Percentiles rank a stretch among this genome's conserved stretches.
These are phyloP conservation scores for Limnodromus scolopaceus DNA, from an alignment of 2,797 vertebrate species.

Conservation along the genomic window DNA sequence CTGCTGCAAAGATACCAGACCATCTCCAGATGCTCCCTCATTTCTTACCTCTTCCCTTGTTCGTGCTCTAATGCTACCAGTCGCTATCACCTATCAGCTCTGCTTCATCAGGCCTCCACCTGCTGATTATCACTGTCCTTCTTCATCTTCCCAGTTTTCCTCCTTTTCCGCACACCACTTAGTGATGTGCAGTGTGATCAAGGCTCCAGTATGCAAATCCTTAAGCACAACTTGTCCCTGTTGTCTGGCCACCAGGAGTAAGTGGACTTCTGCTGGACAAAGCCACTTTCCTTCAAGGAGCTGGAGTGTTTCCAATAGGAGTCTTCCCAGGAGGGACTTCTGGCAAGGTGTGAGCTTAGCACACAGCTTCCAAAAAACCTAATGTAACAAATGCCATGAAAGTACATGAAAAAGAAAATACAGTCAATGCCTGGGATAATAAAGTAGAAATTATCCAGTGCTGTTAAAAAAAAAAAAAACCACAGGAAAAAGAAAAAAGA, in stretches of 20 bases:
- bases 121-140: neutral
- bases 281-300: neutral
- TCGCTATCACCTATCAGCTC: neutral
- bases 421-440: neutral
- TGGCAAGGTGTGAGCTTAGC: neutral
- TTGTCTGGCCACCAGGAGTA: neutral
- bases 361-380: neutral
- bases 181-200: neutral
- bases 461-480: neutral
- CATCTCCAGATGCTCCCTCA: neutral
- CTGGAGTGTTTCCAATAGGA: neutral
- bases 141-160: neutral
- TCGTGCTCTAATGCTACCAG: neutral
- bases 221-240: neutral
- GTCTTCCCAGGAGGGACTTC: neutral
- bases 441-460: neutral
- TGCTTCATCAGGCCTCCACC: neutral
- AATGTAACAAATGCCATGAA: fast-evolving
- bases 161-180: neutral
- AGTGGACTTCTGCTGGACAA: neutral
- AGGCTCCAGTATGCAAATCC: neutral
- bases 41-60: neutral
- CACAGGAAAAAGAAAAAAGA: neutral
- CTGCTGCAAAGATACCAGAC: neutral
- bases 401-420: neutral